Base-by-base conservation (phyloP, 1,140 invertebrate genomes). In the Venustaconcha ellipsiformis region DNA sequence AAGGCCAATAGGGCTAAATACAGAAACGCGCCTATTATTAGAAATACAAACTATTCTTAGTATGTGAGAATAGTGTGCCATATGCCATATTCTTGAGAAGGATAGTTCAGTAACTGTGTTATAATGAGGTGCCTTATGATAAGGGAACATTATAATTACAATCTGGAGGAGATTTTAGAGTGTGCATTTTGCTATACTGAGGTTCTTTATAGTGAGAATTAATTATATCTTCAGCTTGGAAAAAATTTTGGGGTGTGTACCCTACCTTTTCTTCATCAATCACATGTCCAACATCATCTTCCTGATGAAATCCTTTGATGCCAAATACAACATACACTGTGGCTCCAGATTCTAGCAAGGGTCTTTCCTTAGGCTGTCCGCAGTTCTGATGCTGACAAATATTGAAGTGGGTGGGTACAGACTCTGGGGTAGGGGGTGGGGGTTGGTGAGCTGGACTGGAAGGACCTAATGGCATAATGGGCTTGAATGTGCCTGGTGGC, bases 301-400 rank as follows among this genome's bases (percentile, higher is more conserved):
- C 63, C 72, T 74, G 57, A 66, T 79, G 59, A 6, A 87, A 57
- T n/a, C 79, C 75, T 66, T 79, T 82, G 15, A 88, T 82, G 18
- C 87, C 87, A 71, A 88, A 82, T 57, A 88, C 85, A 5, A 88
- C 84, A 74, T 86, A 87, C 1, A 88, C 85, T n/a, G 80, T 82
- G n/a, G 85, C 83, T 0, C 83, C 83, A 2, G 83, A 81, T 70
- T 85, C 82, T 58, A 88, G 23, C 26, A 83, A 58, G 2, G 87
- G 87, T 23, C 83, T 65, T 13, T 82, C 80, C 59, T 86, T 84
- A 14, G 82, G 64, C 23, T 86, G 70, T n/a, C 75, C 75, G 74
- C 87, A 88, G 20, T 80, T 78, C 17, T 76, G 67, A 1, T 79
- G 67, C 48, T 82, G 67, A 72, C 87, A 88, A 1, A 81, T 72